Conservation (phyloP, 2,888 invertebrate genomes). For the Xestoiulus laeticollis region DNA sequence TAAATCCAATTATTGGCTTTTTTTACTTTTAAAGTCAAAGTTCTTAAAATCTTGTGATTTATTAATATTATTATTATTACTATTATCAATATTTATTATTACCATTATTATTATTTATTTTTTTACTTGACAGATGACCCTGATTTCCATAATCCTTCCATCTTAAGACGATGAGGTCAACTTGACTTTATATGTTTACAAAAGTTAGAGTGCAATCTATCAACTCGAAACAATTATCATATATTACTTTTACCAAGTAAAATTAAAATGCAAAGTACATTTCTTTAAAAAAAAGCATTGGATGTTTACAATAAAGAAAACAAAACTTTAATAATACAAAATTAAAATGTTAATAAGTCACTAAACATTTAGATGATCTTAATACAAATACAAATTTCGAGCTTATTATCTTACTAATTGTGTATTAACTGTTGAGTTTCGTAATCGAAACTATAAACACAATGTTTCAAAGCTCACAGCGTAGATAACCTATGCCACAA, state of each 20-base stretch:
- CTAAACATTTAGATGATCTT: too few relatives aligned
- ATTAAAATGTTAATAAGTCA: too few relatives aligned
- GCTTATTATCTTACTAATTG: too few relatives aligned
- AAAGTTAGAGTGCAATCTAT: neutral
- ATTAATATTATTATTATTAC: neutral
- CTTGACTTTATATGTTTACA: slow-evolving; percentile 6
- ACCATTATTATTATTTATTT: neutral
- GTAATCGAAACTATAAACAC: neutral
- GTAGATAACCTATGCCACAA: neutral
- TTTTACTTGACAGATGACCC: neutral
- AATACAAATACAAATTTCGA: too few relatives aligned
- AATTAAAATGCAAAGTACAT: neutral
- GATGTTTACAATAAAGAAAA: neutral
- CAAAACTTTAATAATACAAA: neutral
- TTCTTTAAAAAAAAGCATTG: neutral
- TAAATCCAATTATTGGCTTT: neutral
- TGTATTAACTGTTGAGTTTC: neutral
- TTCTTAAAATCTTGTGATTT: neutral
- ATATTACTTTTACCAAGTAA: neutral
- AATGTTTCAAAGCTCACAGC: neutral
- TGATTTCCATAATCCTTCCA: slow-evolving; percentile 27
- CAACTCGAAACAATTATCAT: neutral
- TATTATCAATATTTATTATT: neutral
- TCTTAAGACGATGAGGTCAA: neutral
- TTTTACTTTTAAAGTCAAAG: neutral